Conservation (phyloP, 2,888 invertebrate species). For the Stenurella melanura region DNA sequence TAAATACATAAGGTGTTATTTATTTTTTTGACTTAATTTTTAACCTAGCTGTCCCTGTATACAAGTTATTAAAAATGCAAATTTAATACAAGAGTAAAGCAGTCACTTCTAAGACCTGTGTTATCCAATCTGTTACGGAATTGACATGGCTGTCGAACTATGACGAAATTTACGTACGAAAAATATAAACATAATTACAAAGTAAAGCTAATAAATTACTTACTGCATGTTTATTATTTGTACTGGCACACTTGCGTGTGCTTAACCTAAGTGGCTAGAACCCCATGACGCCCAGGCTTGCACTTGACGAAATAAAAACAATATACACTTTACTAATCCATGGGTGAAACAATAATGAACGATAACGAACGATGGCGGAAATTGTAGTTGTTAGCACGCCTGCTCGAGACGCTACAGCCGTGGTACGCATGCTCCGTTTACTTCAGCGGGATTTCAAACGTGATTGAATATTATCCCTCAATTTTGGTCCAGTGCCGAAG, state of each 20-base stretch:
- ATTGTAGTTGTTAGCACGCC: background rate
- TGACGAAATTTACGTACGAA: background rate
- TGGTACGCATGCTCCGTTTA: background rate
- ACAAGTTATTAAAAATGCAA: background rate
- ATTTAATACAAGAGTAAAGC: background rate
- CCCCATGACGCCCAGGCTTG: constrained; percentile 83
- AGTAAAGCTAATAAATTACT: constrained; percentile 71
- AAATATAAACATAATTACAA: constrained; percentile 11
- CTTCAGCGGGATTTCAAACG: background rate
- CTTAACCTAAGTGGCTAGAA: constrained; percentile 81
- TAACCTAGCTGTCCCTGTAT: background rate
- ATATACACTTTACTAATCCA: constrained; percentile 65
- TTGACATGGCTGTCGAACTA: constrained; percentile 5
- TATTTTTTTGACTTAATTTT: background rate
- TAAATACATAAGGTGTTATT: background rate
- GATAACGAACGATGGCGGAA: constrained; percentile 10
- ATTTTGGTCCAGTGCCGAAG: too few species aligned
- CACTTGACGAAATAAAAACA: constrained; percentile 75
- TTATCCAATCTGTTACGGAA: constrained; percentile 16
- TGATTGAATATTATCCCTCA: too few species aligned
- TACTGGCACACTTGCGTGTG: constrained; percentile 85
- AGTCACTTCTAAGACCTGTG: background rate
- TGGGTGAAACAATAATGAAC: constrained; percentile 54
- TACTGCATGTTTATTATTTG: constrained; percentile 80
- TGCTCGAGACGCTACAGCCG: background rate